Evolutionary conservation across 2,888 invertebrate genomes (phyloP).

Genomic region (Drosophila falleni): DNA sequence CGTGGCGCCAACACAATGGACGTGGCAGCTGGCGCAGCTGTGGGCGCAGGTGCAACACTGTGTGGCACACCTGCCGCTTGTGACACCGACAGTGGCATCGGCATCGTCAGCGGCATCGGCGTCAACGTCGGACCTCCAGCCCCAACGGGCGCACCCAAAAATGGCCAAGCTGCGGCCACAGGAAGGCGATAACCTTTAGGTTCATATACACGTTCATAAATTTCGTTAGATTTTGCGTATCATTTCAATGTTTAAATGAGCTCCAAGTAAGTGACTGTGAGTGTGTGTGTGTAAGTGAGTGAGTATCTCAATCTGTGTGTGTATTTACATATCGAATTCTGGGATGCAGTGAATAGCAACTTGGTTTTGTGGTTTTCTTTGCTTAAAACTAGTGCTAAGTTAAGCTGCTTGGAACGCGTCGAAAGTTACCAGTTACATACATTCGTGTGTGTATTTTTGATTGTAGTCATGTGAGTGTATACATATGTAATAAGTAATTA

Average conservation of each 20-base stretch:
- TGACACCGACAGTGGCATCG: slow-evolving; percentile 70
- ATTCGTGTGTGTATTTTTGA: slow-evolving; percentile 44
- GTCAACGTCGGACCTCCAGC: slow-evolving; percentile 86
- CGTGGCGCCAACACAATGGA: slow-evolving; percentile 90
- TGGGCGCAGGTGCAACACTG: slow-evolving; percentile 86
- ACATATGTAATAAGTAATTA: slow-evolving; percentile 70
- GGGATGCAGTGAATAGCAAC: slow-evolving; percentile 53
- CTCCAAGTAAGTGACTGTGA: slow-evolving; percentile 32
- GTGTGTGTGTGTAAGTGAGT: slow-evolving; percentile 23
- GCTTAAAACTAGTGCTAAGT: slow-evolving; percentile 75
- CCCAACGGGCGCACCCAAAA: slow-evolving; percentile 87
- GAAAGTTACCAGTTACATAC: slow-evolving; percentile 63
- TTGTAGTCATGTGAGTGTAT: slow-evolving; percentile 29
- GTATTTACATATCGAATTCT: slow-evolving; percentile 58
- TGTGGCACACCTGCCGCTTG: slow-evolving; percentile 85
- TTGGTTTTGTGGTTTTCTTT: slow-evolving; percentile 46
- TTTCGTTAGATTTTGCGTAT: slow-evolving; percentile 53
- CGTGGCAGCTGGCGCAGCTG: slow-evolving; percentile 85
- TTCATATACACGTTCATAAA: slow-evolving; percentile 58
- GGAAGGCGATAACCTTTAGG: slow-evolving; percentile 91
- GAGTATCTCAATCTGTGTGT: slow-evolving; percentile 17
- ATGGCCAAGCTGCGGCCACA: slow-evolving; percentile 92
- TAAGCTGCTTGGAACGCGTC: slow-evolving; percentile 69
- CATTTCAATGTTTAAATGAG: slow-evolving; percentile 42
- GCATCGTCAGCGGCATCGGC: slow-evolving; percentile 86